Evolutionary conservation across 1,140 invertebrate species (phyloP), one percentile per base, ranked within the genome.

Genomic region (Drosophila eugracilis): DNA sequence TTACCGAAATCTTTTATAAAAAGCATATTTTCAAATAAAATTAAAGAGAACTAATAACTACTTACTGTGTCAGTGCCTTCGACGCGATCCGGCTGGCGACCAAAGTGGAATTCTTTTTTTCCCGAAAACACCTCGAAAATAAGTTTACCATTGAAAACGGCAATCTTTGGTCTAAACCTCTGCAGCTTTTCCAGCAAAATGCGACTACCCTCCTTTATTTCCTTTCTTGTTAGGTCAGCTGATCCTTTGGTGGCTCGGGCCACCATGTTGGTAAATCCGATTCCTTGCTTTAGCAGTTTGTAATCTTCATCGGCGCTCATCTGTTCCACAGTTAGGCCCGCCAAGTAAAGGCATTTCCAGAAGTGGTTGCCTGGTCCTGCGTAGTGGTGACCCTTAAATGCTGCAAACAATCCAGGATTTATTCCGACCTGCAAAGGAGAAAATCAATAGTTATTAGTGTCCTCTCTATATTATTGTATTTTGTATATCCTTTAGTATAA

Each of bases 241-340:
- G 97, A 98, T 58, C 98, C 98, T 93, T 98, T 98, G 1, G 98
- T 99, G 36, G 98, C 97, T 48, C 98, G 94, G 74, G 96, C 94
- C 65, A 99, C 98, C 95, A 99, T 99, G 92, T 99, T 99, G 67
- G 98, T 99, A 92, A 99, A 99, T 2, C 98, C 98, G 83, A 99
- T 99, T 37, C 98, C 98, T 91, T 96, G 96, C 90, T 97, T 96
- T 28, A 98, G 92, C 30, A 99, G 93, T 93, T 97, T 97, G 91
- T 96, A 97, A 92, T 99, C 98, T 93, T 99, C 97, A 90, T 98
- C 97, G 2, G 98, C 97, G 80, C 96, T 98, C 94, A 99, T 95
- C 88, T 98, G 98, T 91, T 99, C 97, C 34, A 97, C 95, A 12
- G 98, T 98, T 26, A 99, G 94, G 9, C 98, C 97, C 49, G 97